Evolutionary conservation across 2,113 vertebrate species (phyloP), one percentile per base, ranked within the genome.

Genomic region (Pachycephala philippinensis): DNA sequence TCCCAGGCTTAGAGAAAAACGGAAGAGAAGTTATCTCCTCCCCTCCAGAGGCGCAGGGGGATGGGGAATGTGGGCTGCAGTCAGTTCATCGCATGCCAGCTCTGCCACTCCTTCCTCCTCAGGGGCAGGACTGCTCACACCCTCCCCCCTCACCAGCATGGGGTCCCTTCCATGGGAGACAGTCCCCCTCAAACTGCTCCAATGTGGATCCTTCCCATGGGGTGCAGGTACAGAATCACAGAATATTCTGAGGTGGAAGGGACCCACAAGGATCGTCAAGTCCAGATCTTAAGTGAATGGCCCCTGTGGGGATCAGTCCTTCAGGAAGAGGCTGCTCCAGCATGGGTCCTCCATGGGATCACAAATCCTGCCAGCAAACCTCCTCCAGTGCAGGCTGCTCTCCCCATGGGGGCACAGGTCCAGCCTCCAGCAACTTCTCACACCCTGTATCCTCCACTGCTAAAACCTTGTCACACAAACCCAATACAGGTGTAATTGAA

Each of bases 41-140:
- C 40, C 19, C 18, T 45, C 8, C 40, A 23, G 35, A 27, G 31
- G 40, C 0, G 0, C 50, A 27, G 64, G 12, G 50, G 27, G 14
- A 21, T 45, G 50, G 56, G 31, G 22, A 70, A 4, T n/a, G 44
- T 69, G 75, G 31, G 63, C 37, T 65, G 44, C 37, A 23, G 39
- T 42, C 57, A 47, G n/a, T 47, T 69, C 22, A 42, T 70, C 69
- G n/a, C 50, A 11, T 40, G 20, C 33, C 63, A 30, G 7, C 40
- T 70, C n/a, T 93, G 44, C 56, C 52, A 7, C 30, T 70, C n/a
- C 69, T 75, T 64, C 69, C 30, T 69, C 68, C 26, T 45, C 54
- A n/a, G 76, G 31, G 7, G 3, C 47, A 75, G 47, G 37, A 15
- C 30, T 81, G 26, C 16, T 59, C 69, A 30, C 53, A 30, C 5